Conservation (phyloP, 2,888 invertebrate species). For the Helicoverpa assulta region DNA sequence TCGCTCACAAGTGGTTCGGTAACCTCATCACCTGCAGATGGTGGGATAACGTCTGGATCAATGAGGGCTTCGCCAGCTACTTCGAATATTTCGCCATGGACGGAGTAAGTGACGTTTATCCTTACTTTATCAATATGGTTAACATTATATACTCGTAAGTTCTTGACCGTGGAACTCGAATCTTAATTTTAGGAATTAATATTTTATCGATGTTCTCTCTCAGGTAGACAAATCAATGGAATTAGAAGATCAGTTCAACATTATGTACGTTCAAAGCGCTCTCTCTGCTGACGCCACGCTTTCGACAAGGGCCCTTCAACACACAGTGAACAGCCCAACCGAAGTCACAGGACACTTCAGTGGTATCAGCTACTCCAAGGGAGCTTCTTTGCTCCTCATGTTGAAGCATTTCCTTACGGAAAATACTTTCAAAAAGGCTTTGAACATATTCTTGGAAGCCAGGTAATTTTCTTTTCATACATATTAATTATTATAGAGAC, state of each 20-base stretch:
- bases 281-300: constrained; percentile 81
- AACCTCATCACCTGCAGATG: constrained; percentile 93
- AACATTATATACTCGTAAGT: too few species aligned
- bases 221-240: constrained; percentile 86
- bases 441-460: constrained; percentile 87
- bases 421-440: constrained; percentile 88
- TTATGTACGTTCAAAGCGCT: constrained; percentile 92
- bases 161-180: background rate
- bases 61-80: constrained; percentile 93
- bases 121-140: too few species aligned
- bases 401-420: constrained; percentile 91
- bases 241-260: constrained; percentile 92
- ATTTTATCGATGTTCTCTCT: constrained; percentile 17
- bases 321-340: constrained; percentile 89
- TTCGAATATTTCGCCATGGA: constrained; percentile 92
- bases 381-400: constrained; percentile 92
- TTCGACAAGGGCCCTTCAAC: constrained; percentile 90
- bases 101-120: constrained; percentile 73
- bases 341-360: constrained; percentile 92
- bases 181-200: background rate
- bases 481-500: background rate
- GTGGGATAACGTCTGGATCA: constrained; percentile 94
- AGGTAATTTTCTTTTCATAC: constrained; percentile 75
- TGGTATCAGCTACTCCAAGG: constrained; percentile 93
- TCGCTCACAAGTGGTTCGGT: constrained; percentile 95